phyloP scores from a whole-genome alignment of 1,140 invertebrate genomes.

The Diuraphis noxia region DNA sequence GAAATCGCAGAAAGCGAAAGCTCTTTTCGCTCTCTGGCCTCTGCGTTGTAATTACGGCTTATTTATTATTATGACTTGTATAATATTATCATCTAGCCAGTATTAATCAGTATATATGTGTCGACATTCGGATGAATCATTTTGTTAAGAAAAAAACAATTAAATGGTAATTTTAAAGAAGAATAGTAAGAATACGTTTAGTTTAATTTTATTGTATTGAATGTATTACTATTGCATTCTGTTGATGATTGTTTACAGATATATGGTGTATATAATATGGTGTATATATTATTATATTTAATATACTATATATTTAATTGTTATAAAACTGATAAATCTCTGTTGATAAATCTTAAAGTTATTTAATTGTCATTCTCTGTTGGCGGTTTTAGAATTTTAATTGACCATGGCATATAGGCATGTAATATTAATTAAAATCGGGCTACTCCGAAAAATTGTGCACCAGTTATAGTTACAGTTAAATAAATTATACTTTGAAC shows the following conservation, averaged over 20 bases:
- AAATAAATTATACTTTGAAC: background rate
- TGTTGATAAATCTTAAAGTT: background rate
- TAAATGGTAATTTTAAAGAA: background rate
- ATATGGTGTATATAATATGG: too few species aligned
- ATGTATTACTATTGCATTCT: background rate
- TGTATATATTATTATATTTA: background rate
- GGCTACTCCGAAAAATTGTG: background rate
- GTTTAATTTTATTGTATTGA: too few species aligned
- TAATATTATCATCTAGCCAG: background rate
- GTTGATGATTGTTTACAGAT: background rate
- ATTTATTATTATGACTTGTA: background rate
- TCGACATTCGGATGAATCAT: too few species aligned
- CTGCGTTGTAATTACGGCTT: background rate
- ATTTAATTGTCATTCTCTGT: background rate
- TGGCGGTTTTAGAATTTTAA: background rate
- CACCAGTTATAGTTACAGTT: background rate
- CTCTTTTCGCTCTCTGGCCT: background rate
- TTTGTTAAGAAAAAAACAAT: background rate
- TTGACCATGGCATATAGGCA: too few species aligned
- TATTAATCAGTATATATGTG: background rate
- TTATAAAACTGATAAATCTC: background rate
- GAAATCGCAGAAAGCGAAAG: background rate
- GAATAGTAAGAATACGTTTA: background rate
- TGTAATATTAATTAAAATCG: background rate
- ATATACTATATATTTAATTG: background rate